phyloP scores from a whole-genome alignment of 2,888 invertebrate genomes.

The Trissolcus brochymenae region DNA sequence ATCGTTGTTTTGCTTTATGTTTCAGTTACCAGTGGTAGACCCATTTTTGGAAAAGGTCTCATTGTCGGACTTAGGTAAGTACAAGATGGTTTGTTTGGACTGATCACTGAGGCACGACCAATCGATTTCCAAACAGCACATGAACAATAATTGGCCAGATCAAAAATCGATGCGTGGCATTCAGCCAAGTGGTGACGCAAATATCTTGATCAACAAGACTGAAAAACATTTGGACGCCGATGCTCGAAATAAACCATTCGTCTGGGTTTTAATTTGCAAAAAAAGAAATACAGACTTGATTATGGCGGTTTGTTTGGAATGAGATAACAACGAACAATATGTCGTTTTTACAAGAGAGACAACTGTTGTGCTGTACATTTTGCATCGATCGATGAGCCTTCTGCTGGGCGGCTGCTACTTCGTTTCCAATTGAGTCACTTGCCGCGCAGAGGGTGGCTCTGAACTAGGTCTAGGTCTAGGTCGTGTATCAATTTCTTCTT shows the following conservation, averaged over 20 bases:
- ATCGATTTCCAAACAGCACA: not conserved
- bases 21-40: slow-evolving; percentile 92
- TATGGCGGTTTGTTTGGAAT: too few species aligned
- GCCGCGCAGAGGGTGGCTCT: slow-evolving; percentile 24
- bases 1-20: slow-evolving; percentile 72
- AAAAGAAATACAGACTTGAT: too few species aligned
- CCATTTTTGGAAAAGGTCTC: slow-evolving; percentile 93
- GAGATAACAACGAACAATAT: too few species aligned
- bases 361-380: slow-evolving; percentile 1
- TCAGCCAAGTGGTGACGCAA: slow-evolving; percentile 53
- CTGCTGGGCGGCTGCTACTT: slow-evolving; percentile 43
- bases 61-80: slow-evolving; percentile 86
- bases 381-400: slow-evolving; percentile 62
- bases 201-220: slow-evolving; percentile 1
- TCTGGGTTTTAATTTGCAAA: too few species aligned
- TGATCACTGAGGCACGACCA: slow-evolving; percentile 12
- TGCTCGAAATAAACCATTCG: too few species aligned
- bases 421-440: slow-evolving; percentile 37
- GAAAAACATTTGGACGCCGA: too few species aligned
- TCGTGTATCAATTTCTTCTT: slow-evolving; percentile 20
- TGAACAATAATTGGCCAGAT: slow-evolving; percentile 18
- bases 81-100: not conserved
- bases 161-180: slow-evolving; percentile 48
- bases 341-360: too few species aligned
- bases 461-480: slow-evolving; percentile 51